Percentiles rank a stretch among this genome's conserved stretches.
Conservation (phyloP, 2,113 vertebrate species). For the Papio anubis region DNA sequence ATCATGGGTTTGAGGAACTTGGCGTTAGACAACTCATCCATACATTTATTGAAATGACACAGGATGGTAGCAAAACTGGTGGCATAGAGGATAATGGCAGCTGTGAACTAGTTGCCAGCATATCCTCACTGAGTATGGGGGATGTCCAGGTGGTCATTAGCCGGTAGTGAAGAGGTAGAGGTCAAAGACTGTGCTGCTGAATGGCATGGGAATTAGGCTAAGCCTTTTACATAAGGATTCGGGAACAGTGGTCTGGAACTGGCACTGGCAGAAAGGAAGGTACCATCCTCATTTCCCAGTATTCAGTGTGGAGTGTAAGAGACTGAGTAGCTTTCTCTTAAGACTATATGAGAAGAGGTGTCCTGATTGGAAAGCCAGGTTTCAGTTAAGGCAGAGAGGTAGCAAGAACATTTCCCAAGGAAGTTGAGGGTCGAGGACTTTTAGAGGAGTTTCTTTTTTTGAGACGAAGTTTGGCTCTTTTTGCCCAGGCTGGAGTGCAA, state of each 20-base stretch:
- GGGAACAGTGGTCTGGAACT: not conserved
- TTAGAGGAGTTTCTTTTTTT: slow-evolving; percentile 22
- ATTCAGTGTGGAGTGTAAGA: not conserved
- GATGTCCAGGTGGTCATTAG: not conserved
- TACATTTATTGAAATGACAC: not conserved
- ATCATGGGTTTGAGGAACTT: slow-evolving; percentile 7
- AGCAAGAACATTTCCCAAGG: not conserved
- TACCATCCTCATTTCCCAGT: not conserved
- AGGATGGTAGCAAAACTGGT: not conserved
- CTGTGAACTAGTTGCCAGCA: not conserved
- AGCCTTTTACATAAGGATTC: not conserved
- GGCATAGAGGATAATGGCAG: not conserved
- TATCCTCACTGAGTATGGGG: not conserved
- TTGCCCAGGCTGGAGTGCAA: too few species aligned
- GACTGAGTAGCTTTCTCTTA: not conserved
- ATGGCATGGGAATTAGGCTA: not conserved
- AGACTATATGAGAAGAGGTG: not conserved
- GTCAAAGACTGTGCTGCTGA: not conserved
- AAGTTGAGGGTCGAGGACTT: not conserved
- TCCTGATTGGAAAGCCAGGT: slow-evolving; percentile 9
- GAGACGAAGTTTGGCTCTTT: too few species aligned
- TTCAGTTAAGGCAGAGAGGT: not conserved
- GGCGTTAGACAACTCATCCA: not conserved
- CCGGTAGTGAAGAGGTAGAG: not conserved
- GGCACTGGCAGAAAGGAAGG: not conserved